A percentile compares a stretch with the other conserved stretches of the same genome.
These are phyloP conservation scores for Rhimphoctona megacephalus DNA, from an alignment of 2,888 invertebrate species.

Conservation along the genomic window DNA sequence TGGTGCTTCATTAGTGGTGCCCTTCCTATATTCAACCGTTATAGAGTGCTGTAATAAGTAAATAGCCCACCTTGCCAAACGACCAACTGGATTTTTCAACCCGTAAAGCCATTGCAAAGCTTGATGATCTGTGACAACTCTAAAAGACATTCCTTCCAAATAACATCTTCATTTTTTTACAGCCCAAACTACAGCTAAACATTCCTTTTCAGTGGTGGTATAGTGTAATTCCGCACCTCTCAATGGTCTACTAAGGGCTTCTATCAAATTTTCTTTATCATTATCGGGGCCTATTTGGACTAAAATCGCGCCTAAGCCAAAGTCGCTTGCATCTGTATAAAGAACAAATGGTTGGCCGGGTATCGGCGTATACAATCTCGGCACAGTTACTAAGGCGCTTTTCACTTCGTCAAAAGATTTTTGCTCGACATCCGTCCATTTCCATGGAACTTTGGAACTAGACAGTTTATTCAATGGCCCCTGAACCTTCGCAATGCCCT, in stretches of 20 bases:
- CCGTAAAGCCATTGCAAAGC: conserved; percentile 67
- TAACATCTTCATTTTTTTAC: background rate
- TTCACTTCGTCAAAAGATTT: conserved; percentile 50
- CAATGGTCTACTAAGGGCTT: background rate
- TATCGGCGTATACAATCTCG: conserved; percentile 44
- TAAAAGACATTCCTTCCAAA: conserved; percentile 52
- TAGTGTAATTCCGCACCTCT: conserved; percentile 1
- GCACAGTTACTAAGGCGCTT: conserved; percentile 29
- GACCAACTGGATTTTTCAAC: conserved; percentile 56
- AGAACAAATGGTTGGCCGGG: conserved; percentile 27
- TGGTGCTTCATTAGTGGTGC: conserved; percentile 49
- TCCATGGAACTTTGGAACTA: conserved; percentile 48
- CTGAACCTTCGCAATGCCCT: conserved; percentile 49
- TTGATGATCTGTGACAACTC: conserved; percentile 62
- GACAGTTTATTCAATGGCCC: conserved; percentile 55
- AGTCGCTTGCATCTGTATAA: conserved; percentile 5
- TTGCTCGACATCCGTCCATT: conserved; percentile 61
- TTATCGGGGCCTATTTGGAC: background rate
- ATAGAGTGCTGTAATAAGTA: conserved; percentile 45
- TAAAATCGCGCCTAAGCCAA: conserved; percentile 1
- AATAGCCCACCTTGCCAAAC: conserved; percentile 64
- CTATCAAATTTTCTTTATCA: background rate
- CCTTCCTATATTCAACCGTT: conserved; percentile 38
- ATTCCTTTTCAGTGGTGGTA: conserved; percentile 1
- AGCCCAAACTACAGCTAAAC: conserved; percentile 40